A percentile compares a stretch with the other conserved stretches of the same genome.
These are phyloP conservation scores for Notarius quadriscutis DNA, from an alignment of 2,113 vertebrate genomes.

Conservation along the genomic window DNA sequence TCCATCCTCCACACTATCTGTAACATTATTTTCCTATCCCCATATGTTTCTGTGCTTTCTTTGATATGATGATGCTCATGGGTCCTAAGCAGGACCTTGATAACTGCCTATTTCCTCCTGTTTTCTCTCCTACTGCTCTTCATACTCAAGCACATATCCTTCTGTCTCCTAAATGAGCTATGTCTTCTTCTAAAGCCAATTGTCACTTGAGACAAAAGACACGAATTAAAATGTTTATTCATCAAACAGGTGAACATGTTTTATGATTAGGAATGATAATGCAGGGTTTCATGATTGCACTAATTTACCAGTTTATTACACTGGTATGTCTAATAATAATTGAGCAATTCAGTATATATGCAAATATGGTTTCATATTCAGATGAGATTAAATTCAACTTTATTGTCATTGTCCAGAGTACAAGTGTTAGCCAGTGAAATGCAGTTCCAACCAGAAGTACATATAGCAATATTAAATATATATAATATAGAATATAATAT, in stretches of 20 bases:
- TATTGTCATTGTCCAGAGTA: not conserved
- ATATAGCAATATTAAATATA: not conserved
- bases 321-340: not conserved
- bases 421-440: not conserved
- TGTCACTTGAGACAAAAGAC: not conserved
- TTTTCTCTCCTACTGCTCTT: conserved; percentile 17
- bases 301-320: not conserved
- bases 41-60: not conserved
- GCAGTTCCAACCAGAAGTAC: not conserved
- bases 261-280: not conserved
- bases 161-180: conserved; percentile 7
- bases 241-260: not conserved
- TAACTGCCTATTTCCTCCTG: conserved; percentile 4
- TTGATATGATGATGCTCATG: not conserved
- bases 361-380: not conserved
- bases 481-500: too few relatives aligned
- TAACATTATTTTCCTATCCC: not conserved
- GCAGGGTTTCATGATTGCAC: not conserved
- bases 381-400: not conserved
- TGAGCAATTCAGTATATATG: not conserved
- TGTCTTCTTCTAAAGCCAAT: not conserved
- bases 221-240: not conserved
- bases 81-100: conserved; percentile 35
- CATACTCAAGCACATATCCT: not conserved
- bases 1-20: conserved; percentile 16